Percentiles rank a stretch among this genome's conserved stretches.
Evolutionary conservation across 2,888 invertebrate species (phyloP).

Genomic region (Agrochola macilenta): DNA sequence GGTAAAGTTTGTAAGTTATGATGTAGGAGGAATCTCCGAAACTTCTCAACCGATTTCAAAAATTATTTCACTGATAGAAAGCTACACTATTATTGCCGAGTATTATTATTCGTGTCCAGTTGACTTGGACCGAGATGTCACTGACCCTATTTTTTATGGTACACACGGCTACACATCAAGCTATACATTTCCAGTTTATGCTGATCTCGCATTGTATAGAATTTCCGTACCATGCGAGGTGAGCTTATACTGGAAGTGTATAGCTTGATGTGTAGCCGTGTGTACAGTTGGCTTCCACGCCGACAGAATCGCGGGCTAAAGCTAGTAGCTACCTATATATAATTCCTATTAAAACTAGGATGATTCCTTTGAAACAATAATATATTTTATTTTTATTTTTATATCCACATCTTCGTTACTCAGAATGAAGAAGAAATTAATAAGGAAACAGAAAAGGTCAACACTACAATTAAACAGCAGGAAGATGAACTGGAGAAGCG

Average conservation of each 20-base stretch:
- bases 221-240: no score
- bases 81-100: not conserved
- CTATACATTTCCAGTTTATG: no score
- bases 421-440: constrained; percentile 78
- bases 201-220: no score
- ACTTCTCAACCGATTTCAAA: not conserved
- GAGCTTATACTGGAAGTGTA: no score
- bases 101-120: not conserved
- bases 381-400: no score
- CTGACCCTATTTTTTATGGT: no score
- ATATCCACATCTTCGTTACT: not conserved
- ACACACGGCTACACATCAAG: no score
- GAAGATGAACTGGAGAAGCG: constrained; percentile 69
- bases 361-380: not conserved
- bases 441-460: constrained; percentile 70
- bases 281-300: not conserved
- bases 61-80: not conserved
- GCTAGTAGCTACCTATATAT: not conserved
- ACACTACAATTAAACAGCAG: constrained; percentile 65
- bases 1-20: no score
- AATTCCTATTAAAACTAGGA: not conserved
- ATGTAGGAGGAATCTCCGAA: not conserved
- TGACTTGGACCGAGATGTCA: no score
- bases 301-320: no score
- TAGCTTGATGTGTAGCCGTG: no score